Conservation (phyloP, 1,140 invertebrate genomes). For the Apis laboriosa region DNA sequence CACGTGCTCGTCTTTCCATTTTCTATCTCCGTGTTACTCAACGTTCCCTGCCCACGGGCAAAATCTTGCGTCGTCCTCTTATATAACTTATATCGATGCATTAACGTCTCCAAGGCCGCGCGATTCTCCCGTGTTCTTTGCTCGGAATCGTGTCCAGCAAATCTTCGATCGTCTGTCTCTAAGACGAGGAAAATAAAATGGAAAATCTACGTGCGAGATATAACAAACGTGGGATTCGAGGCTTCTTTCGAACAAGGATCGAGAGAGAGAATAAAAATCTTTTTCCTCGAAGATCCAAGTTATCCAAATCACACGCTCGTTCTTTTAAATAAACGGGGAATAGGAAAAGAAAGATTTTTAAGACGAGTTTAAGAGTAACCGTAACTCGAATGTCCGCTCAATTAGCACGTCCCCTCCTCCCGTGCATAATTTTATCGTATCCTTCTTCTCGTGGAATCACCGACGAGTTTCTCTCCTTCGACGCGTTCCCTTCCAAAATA, state of each 20-base stretch:
- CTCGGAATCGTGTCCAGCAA: too few relatives aligned
- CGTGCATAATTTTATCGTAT: not conserved
- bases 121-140: not conserved
- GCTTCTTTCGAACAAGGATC: too few relatives aligned
- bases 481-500: too few relatives aligned
- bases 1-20: conserved; percentile 7
- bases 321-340: not conserved
- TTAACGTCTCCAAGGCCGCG: conserved; percentile 31
- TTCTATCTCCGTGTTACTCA: conserved; percentile 18
- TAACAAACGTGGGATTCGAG: too few relatives aligned
- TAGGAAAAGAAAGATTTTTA: not conserved
- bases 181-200: not conserved
- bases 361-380: not conserved
- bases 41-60: conserved; percentile 12
- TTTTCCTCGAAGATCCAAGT: too few relatives aligned
- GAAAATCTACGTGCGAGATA: not conserved
- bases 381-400: conserved; percentile 9
- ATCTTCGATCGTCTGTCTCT: not conserved
- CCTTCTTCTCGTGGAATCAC: too few relatives aligned
- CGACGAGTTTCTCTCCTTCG: too few relatives aligned
- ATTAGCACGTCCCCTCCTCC: conserved; percentile 26
- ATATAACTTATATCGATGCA: conserved; percentile 38
- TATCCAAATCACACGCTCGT: too few relatives aligned
- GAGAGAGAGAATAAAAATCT: too few relatives aligned
- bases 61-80: conserved; percentile 36